A percentile compares a stretch with the other conserved stretches of the same genome.
phyloP scores from a whole-genome alignment of 2,113 vertebrate genomes.

The Coreoperca whiteheadi region DNA sequence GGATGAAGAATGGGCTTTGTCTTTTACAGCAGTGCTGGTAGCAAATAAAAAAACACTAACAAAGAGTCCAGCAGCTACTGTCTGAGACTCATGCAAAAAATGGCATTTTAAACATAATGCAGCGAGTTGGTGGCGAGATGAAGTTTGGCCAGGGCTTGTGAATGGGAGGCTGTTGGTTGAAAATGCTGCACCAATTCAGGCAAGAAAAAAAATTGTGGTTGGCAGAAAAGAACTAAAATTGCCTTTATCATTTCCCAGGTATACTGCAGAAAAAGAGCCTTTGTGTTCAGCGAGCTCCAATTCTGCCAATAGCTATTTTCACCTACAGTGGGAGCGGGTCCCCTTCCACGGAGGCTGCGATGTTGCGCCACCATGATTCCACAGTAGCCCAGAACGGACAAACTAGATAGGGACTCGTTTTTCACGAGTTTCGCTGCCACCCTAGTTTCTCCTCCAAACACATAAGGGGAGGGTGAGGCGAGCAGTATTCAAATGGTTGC shows the following conservation, averaged over 20 bases:
- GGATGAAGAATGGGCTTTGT: constrained; percentile 53
- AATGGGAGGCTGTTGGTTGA: constrained; percentile 5
- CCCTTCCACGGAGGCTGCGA: too few relatives aligned
- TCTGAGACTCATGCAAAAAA: constrained; percentile 31
- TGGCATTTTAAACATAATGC: constrained; percentile 59
- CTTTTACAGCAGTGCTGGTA: constrained; percentile 11
- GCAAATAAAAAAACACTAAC: constrained; percentile 29
- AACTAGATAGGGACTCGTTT: too few relatives aligned
- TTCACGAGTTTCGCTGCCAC: too few relatives aligned
- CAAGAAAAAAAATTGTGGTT: background rate
- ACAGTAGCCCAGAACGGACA: too few relatives aligned
- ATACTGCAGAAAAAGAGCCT: constrained; percentile 28
- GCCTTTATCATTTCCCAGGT: constrained; percentile 35
- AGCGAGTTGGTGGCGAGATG: background rate
- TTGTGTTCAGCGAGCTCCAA: constrained; percentile 24
- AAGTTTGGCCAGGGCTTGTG: constrained; percentile 5
- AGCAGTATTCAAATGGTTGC: too few relatives aligned
- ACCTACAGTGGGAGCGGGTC: too few relatives aligned
- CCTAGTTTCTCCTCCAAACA: too few relatives aligned
- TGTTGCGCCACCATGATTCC: too few relatives aligned
- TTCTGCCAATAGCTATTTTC: background rate
- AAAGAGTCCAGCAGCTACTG: constrained; percentile 40
- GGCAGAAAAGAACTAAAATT: background rate
- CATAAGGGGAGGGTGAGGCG: too few relatives aligned
- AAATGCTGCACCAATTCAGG: constrained; percentile 4